These are phyloP conservation scores for Barnardius zonarius DNA, from an alignment of 2,113 vertebrate species.

Conservation along the genomic window DNA sequence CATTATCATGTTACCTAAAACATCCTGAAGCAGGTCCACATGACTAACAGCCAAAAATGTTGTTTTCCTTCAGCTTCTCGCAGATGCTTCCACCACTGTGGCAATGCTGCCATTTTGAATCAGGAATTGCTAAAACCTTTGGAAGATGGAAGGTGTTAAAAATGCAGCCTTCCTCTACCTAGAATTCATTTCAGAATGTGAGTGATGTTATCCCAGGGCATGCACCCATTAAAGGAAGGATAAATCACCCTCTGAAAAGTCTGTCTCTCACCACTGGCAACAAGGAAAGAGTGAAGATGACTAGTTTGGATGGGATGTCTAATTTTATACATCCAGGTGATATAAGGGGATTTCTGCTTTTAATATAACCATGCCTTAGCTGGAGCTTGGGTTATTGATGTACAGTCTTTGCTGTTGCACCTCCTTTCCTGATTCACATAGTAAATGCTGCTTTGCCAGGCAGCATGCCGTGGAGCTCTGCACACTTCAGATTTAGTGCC, in stretches of 20 bases:
- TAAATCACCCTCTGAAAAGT: not conserved
- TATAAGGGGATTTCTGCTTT: not conserved
- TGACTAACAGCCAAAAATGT: not conserved
- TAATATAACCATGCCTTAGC: not conserved
- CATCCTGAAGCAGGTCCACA: not conserved
- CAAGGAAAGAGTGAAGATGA: not conserved
- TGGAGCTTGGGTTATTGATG: not conserved
- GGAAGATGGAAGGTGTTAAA: not conserved
- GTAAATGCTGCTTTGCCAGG: not conserved
- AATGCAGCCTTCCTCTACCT: not conserved
- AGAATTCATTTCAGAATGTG: not conserved
- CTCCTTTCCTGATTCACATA: not conserved
- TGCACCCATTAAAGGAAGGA: not conserved
- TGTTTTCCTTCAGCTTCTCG: not conserved
- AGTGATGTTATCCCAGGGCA: not conserved
- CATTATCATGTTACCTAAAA: not conserved
- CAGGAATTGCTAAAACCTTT: not conserved
- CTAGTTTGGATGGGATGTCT: not conserved
- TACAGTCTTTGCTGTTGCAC: not conserved
- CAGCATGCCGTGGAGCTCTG: fast-evolving
- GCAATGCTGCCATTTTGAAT: not conserved
- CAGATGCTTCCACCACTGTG: not conserved
- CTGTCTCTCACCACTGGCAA: not conserved
- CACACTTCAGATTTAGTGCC: not conserved
- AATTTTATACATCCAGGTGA: not conserved